A percentile compares a stretch with the other conserved stretches of the same genome.
These are phyloP conservation scores for Drosophila borealis DNA, from an alignment of 2,888 invertebrate genomes.

Conservation along the genomic window DNA sequence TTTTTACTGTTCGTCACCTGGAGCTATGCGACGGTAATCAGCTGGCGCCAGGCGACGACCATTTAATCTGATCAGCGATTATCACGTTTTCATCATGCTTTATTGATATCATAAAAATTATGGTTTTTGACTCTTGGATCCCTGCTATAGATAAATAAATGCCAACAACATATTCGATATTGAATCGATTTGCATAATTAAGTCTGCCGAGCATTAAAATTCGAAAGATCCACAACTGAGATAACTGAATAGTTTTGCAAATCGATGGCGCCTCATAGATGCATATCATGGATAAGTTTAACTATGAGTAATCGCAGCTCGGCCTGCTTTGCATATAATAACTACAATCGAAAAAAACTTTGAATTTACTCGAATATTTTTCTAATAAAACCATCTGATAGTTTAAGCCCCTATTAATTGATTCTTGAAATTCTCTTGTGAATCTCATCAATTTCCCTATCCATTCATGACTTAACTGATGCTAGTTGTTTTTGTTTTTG, in stretches of 20 bases:
- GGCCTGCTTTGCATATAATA: slow-evolving; percentile 8
- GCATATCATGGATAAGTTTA: slow-evolving; percentile 64
- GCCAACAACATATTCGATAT: slow-evolving; percentile 64
- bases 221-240: slow-evolving; percentile 66
- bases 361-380: background rate
- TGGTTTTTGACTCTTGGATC: slow-evolving; percentile 64
- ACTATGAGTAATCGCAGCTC: slow-evolving; percentile 59
- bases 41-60: slow-evolving; percentile 75
- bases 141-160: slow-evolving; percentile 57
- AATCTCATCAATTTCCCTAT: slow-evolving; percentile 20
- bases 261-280: slow-evolving; percentile 62
- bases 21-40: slow-evolving; percentile 75
- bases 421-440: slow-evolving; percentile 30
- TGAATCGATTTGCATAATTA: slow-evolving; percentile 76
- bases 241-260: slow-evolving; percentile 71
- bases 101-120: slow-evolving; percentile 81
- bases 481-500: background rate
- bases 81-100: slow-evolving; percentile 81
- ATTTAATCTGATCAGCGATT: slow-evolving; percentile 81
- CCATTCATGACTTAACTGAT: slow-evolving; percentile 41
- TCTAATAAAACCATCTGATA: slow-evolving; percentile 4
- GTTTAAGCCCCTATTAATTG: slow-evolving; percentile 30
- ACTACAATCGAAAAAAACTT: background rate
- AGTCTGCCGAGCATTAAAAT: slow-evolving; percentile 53
- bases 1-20: slow-evolving; percentile 75